Evolutionary conservation across 2,888 invertebrate species (phyloP).

Genomic region (Drosophila diplacantha): DNA sequence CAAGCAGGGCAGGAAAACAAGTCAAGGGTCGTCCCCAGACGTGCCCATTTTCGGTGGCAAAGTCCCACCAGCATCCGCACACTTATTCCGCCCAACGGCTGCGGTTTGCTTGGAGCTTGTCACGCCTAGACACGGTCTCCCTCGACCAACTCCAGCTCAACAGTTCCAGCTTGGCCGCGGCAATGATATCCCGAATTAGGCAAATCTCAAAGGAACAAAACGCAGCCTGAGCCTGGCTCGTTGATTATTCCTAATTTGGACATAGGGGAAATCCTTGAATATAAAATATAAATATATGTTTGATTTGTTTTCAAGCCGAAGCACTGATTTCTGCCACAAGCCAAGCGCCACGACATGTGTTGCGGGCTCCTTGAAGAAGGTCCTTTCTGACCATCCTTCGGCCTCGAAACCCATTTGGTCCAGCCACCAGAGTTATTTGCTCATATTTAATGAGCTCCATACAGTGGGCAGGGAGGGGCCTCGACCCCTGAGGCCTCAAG

Average conservation of each 20-base stretch:
- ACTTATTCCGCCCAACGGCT: neutral
- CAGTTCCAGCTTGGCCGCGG: neutral
- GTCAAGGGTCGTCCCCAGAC: slow-evolving; percentile 64
- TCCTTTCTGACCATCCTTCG: neutral
- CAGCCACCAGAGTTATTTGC: slow-evolving; percentile 12
- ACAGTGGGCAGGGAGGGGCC: neutral
- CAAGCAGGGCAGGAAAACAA: slow-evolving; percentile 47
- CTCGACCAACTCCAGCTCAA: neutral
- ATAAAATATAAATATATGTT: slow-evolving; percentile 1
- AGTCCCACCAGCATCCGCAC: slow-evolving; percentile 8
- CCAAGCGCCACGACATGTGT: neutral
- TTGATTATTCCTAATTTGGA: slow-evolving; percentile 10
- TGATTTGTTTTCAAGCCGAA: neutral
- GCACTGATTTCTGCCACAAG: slow-evolving; percentile 5
- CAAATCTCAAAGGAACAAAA: neutral
- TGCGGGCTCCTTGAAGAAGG: neutral
- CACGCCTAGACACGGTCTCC: slow-evolving; percentile 19
- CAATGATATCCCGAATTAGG: neutral
- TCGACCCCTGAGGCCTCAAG: neutral
- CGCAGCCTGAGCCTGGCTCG: neutral
- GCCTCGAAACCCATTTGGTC: slow-evolving; percentile 6
- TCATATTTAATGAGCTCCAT: slow-evolving; percentile 13
- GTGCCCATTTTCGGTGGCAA: slow-evolving; percentile 55
- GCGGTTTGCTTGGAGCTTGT: slow-evolving; percentile 5
- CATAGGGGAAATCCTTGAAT: neutral